Evolutionary conservation across 1,140 invertebrate species (phyloP).

Genomic region (Caenorhabditis briggsae): DNA sequence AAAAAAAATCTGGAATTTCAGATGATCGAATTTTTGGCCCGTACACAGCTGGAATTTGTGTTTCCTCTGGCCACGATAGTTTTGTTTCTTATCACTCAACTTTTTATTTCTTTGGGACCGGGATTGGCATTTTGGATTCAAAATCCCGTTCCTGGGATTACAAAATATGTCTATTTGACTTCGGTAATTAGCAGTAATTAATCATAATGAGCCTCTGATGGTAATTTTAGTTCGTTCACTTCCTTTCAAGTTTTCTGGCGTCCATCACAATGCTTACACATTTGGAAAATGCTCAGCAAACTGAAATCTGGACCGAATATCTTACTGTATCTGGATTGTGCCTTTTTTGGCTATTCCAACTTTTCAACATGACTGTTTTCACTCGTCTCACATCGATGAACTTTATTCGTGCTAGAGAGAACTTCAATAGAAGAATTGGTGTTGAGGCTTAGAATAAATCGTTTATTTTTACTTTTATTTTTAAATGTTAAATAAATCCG

Average conservation of each 20-base stretch:
- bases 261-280: neutral
- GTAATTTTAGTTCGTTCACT: too few relatives aligned
- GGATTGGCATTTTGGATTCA: neutral
- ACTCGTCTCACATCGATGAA: neutral
- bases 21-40: neutral
- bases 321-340: neutral
- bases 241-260: neutral
- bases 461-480: too few relatives aligned
- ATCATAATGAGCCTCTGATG: too few relatives aligned
- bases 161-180: neutral
- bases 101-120: neutral
- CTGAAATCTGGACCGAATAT: neutral
- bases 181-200: neutral
- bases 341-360: neutral
- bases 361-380: neutral
- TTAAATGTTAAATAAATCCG: too few relatives aligned
- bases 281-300: neutral
- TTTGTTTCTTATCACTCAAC: neutral
- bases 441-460: too few relatives aligned
- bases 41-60: neutral
- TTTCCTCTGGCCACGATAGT: neutral
- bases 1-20: neutral
- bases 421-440: neutral
- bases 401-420: conserved; percentile 11
- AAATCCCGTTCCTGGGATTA: neutral